Evolutionary conservation across 2,888 invertebrate species (phyloP).

Genomic region (Amblyteles armatorius): DNA sequence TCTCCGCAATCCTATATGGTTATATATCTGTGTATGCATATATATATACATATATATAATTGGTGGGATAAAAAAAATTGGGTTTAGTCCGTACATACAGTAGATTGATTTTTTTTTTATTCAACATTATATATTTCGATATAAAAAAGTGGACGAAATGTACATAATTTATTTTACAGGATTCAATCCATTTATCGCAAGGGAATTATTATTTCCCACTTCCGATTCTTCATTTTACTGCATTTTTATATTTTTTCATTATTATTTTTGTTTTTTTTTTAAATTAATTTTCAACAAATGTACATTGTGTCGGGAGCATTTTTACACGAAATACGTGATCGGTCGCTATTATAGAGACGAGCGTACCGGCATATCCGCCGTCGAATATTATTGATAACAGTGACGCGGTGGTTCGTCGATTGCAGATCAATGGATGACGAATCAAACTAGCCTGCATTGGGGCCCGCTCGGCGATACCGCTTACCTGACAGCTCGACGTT

Average conservation of each 20-base stretch:
- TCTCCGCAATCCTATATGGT: no score
- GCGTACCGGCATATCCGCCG: conserved; percentile 50
- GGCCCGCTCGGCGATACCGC: conserved; percentile 20
- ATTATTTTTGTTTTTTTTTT: no score
- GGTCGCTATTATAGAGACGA: conserved; percentile 29
- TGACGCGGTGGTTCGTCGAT: conserved; percentile 35
- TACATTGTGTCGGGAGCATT: conserved; percentile 26
- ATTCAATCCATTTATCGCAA: background rate
- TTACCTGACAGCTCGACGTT: conserved; percentile 56
- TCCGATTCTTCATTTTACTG: no score
- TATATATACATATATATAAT: no score
- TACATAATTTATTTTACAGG: background rate
- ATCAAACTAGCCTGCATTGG: conserved; percentile 53
- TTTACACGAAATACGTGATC: conserved; percentile 25
- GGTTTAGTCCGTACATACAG: background rate
- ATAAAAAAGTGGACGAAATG: background rate
- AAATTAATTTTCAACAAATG: background rate
- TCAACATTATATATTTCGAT: background rate
- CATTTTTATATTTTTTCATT: no score
- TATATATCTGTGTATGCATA: no score
- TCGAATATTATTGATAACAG: conserved; percentile 61
- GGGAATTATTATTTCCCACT: background rate
- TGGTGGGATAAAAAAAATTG: background rate
- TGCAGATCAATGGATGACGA: conserved; percentile 63
- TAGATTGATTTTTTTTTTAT: background rate